Evolutionary conservation across 23 tunicate genomes (phyloP), one percentile per base, ranked within the genome.

Genomic region (Clavelina lepadiformis): DNA sequence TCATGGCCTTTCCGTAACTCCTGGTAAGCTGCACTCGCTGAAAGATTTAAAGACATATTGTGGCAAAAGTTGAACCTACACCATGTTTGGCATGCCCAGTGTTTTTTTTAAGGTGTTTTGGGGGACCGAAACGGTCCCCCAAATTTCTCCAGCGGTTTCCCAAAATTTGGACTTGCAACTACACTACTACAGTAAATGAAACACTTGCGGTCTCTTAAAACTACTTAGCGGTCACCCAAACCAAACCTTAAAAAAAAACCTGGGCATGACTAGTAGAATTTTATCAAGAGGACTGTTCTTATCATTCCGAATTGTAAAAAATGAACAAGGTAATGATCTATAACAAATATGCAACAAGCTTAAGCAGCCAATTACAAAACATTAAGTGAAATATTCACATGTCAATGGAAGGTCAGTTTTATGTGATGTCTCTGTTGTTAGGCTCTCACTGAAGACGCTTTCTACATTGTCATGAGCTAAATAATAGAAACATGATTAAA

Each of bases 11-110:
- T 71, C 28, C 65, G 58, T 69, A 86, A 34, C 3, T 75, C 77
- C 47, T 72, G 80, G 50, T 86, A 86, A 38, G 85, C 95, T 5
- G 95, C 73, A 58, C 64, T 77, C 28, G 80, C 95, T 86, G 61
- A 33, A 35, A 53, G 15, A 41, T 41, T 41, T 25, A 20, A 53
- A 15, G 22, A 53, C n/a, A 25, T 53, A 25, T 53, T n/a, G 22
- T 53, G 7, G 20, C 49, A 8, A 15, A 8, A 41, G 49, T 8
- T 8, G 11, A 41, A 15, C 49, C 49, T 15, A 11, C 49, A n/a
- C n/a, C n/a, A n/a, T n/a, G n/a, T n/a, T n/a, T 41, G 15, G 15
- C 49, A 41, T 11, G 49, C 49, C 15, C 15, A 41, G 11, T 41
- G 49, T 41, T 41, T n/a, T n/a, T n/a, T n/a, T n/a, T n/a, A n/a